Base-by-base conservation (phyloP, 2,888 invertebrate species). In the Microctonus hyperodae region DNA sequence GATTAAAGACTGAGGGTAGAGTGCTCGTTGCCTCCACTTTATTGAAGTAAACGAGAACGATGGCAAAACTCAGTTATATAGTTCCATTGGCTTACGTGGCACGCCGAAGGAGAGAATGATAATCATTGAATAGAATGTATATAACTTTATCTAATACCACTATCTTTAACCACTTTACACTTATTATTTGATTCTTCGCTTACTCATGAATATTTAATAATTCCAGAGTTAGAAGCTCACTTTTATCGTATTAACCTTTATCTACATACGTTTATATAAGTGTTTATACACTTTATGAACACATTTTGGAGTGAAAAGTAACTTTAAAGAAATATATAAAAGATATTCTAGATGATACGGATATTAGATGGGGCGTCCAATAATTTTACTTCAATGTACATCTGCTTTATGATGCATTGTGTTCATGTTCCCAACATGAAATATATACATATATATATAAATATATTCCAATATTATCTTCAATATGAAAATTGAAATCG, bases 81-180 rank as follows among this genome's bases (percentile, higher is more conserved):
- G 44, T 44, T 64, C 35, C 33, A 28, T 33, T 64, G 61, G 37
- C 51, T 50, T 57, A 25, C 64, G 59, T 59, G 64, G 58, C 51
- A 56, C 48, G 44, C 55, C 60, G 44, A 59, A 28, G 44, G 50
- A 66, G 50, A 66, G 35, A 57, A 56, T 59, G 66, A 72, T 70
- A 72, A 71, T 62, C 63, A 64, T 61, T 65, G 64, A 55, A 60
- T 67, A 66, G 70, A 68, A 70, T 70, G 67, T 69, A 64, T 23
- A 25, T 23, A 51, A 25, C 50, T 65, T 72, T 70, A 71, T 71
- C 71, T 60, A 60, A 61, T 65, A 59, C 31, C 35, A 51, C 33
- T 69, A 70, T 70, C 71, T 6, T 7, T 44, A 67, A 61, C 67
- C 70, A 71, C 71, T 71, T 70, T 70, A 69, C 64, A 63, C 64